A percentile compares a stretch with the other conserved stretches of the same genome.
These are phyloP conservation scores for Alligator mississippiensis DNA, from an alignment of 2,113 vertebrate genomes.

Conservation along the genomic window DNA sequence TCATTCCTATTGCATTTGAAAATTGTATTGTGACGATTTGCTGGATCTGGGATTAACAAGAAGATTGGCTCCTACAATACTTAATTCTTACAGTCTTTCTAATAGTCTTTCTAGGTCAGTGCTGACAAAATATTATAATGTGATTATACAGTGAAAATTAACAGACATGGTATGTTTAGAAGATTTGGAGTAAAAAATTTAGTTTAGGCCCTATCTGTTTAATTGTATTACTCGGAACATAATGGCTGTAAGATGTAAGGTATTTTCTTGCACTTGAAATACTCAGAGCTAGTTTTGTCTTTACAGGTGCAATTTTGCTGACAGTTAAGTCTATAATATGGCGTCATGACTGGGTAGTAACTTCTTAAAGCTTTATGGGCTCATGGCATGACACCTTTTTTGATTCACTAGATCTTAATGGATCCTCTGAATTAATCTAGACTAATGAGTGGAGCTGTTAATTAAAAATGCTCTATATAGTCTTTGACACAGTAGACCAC, in stretches of 20 bases:
- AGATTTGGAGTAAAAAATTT: constrained; percentile 17
- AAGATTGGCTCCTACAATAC: neutral
- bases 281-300: constrained; percentile 66
- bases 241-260: constrained; percentile 67
- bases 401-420: constrained; percentile 63
- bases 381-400: constrained; percentile 44
- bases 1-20: neutral
- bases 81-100: neutral
- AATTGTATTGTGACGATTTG: neutral
- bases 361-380: constrained; percentile 59
- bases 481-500: constrained; percentile 36
- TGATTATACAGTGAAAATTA: constrained; percentile 47
- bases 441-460: constrained; percentile 62
- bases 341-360: constrained; percentile 55
- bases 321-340: constrained; percentile 61
- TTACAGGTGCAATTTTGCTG: constrained; percentile 70
- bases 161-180: constrained; percentile 61
- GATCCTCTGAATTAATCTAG: constrained; percentile 64
- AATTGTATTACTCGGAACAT: constrained; percentile 52
- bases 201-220: constrained; percentile 56
- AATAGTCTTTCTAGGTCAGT: constrained; percentile 26
- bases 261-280: constrained; percentile 63
- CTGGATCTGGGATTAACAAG: neutral
- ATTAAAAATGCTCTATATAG: constrained; percentile 50
- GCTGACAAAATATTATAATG: constrained; percentile 40